Evolutionary conservation across 2,113 vertebrate genomes (phyloP).

Genomic region (Pavo muticus): DNA sequence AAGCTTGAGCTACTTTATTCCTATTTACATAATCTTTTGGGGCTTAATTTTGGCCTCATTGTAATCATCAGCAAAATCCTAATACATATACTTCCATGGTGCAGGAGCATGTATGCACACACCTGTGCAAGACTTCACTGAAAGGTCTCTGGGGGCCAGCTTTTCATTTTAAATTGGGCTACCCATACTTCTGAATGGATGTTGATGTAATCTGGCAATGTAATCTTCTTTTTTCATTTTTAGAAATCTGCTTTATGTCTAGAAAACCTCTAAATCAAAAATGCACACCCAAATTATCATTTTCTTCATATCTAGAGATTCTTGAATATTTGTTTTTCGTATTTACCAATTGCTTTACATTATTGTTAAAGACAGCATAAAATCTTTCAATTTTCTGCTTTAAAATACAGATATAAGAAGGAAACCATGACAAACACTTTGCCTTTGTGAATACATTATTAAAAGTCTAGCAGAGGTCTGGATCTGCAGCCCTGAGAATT

Average conservation of each 20-base stretch:
- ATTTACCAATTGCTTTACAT: neutral
- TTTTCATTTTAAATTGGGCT: neutral
- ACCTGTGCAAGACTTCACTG: neutral
- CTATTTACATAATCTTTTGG: neutral
- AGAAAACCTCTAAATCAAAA: neutral
- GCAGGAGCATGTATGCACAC: neutral
- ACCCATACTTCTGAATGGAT: neutral
- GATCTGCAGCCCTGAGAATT: conserved; percentile 22
- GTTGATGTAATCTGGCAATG: neutral
- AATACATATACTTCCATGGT: neutral
- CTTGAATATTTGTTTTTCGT: neutral
- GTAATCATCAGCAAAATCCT: neutral
- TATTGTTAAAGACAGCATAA: neutral
- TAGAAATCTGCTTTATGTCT: neutral
- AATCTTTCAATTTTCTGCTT: conserved; percentile 4
- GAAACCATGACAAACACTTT: neutral
- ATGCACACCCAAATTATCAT: fast-evolving
- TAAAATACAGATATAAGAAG: neutral
- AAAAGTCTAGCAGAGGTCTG: conserved; percentile 17
- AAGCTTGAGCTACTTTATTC: neutral
- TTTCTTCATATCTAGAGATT: neutral
- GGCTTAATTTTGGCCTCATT: neutral
- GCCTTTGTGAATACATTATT: conserved; percentile 30
- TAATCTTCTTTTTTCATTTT: neutral
- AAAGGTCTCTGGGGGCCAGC: neutral